Percentiles rank a stretch among this genome's conserved stretches.
Conservation (phyloP, 2,113 vertebrate species). For the Xiphorhynchus elegans region DNA sequence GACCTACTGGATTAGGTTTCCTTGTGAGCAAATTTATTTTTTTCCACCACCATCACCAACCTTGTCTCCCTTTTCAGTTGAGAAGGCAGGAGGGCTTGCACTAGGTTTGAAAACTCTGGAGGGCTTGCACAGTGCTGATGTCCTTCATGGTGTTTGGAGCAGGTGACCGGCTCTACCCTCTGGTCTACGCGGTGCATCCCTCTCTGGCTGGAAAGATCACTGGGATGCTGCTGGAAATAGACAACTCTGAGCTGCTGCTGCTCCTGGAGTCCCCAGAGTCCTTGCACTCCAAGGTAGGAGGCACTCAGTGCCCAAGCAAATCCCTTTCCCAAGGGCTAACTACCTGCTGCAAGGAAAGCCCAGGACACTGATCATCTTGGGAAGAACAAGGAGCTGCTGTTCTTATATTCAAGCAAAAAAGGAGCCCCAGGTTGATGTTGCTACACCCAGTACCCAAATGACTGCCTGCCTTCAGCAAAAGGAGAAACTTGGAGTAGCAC, state of each 20-base stretch:
- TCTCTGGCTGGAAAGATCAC: constrained; percentile 91
- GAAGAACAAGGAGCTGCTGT: background rate
- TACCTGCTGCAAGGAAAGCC: background rate
- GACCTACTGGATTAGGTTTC: background rate
- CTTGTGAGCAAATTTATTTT: background rate
- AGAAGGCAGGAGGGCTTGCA: background rate
- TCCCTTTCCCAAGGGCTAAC: background rate
- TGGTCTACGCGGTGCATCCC: constrained; percentile 82
- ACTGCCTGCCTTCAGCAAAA: background rate
- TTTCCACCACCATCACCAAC: background rate
- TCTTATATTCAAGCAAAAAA: background rate
- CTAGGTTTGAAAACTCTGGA: background rate
- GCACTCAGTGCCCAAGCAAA: rapidly evolving
- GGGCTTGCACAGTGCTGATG: background rate
- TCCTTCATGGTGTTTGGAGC: background rate
- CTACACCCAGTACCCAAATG: background rate
- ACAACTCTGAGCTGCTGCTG: constrained; percentile 93
- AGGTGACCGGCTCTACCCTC: constrained; percentile 92
- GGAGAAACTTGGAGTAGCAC: background rate
- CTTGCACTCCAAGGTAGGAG: constrained; percentile 85
- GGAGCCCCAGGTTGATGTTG: background rate
- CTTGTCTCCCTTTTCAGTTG: background rate
- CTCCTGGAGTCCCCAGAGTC: constrained; percentile 93
- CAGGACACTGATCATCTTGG: rapidly evolving
- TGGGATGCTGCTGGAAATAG: constrained; percentile 95